Conservation (phyloP, 1,140 invertebrate genomes). For the Orius laevigatus region DNA sequence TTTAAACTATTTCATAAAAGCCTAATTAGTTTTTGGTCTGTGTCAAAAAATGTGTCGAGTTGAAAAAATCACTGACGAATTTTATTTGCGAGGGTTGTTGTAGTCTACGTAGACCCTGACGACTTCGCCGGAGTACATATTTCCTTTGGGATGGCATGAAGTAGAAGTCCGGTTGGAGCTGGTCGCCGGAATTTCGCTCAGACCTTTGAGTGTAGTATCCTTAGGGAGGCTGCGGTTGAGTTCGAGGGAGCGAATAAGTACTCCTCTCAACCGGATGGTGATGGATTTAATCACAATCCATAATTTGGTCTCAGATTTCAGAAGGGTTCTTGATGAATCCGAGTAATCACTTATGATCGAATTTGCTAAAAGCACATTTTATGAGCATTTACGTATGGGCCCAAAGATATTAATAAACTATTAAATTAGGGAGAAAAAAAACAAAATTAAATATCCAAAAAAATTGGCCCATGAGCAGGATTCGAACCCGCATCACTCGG, state of each 20-base stretch:
- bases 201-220: constrained; percentile 34
- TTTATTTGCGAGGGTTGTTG: constrained; percentile 37
- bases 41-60: not conserved
- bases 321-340: constrained; percentile 13
- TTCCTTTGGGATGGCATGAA: constrained; percentile 88
- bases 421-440: too few species aligned
- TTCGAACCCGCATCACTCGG: too few species aligned
- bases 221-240: constrained; percentile 23
- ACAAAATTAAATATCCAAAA: too few species aligned
- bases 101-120: constrained; percentile 82
- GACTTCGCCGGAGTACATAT: constrained; percentile 79
- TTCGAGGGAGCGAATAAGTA: constrained; percentile 32
- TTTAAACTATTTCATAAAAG: too few species aligned
- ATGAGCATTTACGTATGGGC: too few species aligned
- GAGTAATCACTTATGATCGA: constrained; percentile 25
- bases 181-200: constrained; percentile 22
- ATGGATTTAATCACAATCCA: constrained; percentile 50
- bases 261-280: constrained; percentile 24
- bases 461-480: too few species aligned
- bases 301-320: constrained; percentile 45
- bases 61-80: not conserved
- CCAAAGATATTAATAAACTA: too few species aligned
- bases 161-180: constrained; percentile 69
- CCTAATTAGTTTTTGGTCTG: too few species aligned
- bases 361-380: constrained; percentile 26